Percentiles rank a stretch among this genome's conserved stretches.
Conservation (phyloP, 2,888 invertebrate genomes). For the Cancer borealis region DNA sequence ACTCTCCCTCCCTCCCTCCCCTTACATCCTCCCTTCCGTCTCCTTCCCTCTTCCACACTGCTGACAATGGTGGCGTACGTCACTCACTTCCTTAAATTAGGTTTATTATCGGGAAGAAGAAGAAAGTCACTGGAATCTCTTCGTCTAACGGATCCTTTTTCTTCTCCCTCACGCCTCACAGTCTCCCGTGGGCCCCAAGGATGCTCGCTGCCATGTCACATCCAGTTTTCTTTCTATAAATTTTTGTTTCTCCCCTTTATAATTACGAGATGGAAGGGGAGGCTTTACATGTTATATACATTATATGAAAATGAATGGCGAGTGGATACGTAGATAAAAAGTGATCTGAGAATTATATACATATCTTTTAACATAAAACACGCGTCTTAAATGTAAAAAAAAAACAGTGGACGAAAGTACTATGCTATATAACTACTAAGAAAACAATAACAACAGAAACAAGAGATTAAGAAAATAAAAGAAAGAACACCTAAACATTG, state of each 20-base stretch:
- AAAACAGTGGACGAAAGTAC: too few relatives aligned
- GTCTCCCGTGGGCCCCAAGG: neutral
- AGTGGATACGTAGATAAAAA: neutral
- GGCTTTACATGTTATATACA: neutral
- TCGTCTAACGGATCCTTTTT: slow-evolving; percentile 23
- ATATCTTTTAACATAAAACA: too few relatives aligned
- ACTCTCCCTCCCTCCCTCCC: neutral
- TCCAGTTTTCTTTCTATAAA: neutral
- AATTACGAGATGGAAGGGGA: neutral
- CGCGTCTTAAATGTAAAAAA: too few relatives aligned
- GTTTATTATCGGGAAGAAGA: slow-evolving; percentile 35
- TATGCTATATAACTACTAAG: too few relatives aligned
- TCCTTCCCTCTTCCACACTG: neutral
- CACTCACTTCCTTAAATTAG: slow-evolving; percentile 34
- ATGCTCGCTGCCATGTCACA: neutral
- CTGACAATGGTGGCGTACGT: slow-evolving; percentile 32
- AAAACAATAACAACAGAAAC: too few relatives aligned
- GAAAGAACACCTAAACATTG: too few relatives aligned
- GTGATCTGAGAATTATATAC: too few relatives aligned
- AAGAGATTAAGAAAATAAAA: too few relatives aligned
- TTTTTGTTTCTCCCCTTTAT: neutral
- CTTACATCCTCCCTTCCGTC: neutral
- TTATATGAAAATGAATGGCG: neutral
- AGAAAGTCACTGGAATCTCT: slow-evolving; percentile 25
- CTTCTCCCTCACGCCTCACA: slow-evolving; percentile 15